Evolutionary conservation across 1,140 invertebrate genomes (phyloP).

Genomic region (Drosophila biarmipes): DNA sequence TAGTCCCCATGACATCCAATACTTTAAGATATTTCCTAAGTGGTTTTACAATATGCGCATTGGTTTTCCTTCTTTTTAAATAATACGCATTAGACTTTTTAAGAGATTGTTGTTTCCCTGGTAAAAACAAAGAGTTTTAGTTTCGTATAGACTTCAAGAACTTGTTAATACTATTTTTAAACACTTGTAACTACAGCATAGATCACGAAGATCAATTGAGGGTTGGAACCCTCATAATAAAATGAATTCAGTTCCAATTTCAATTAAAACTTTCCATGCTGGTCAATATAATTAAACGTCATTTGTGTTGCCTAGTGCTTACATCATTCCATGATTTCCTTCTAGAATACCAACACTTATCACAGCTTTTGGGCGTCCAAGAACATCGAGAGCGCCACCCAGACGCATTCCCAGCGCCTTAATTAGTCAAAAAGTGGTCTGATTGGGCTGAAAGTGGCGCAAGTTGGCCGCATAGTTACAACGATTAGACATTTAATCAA

Average conservation of each 20-base stretch:
- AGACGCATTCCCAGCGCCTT: conserved; percentile 7
- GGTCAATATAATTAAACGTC: conserved; percentile 12
- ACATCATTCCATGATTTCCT: not conserved
- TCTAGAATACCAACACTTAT: not conserved
- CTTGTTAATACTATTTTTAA: not conserved
- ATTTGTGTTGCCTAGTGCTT: not conserved
- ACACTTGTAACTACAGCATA: conserved; percentile 3
- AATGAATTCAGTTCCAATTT: conserved; percentile 13
- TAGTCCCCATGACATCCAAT: too few species aligned
- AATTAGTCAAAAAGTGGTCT: conserved; percentile 11
- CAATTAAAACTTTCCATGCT: conserved; percentile 12
- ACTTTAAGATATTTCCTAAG: too few species aligned
- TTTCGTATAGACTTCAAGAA: not conserved
- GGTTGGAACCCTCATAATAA: conserved; percentile 16
- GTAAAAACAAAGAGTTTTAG: too few species aligned
- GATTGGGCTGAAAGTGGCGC: conserved; percentile 13
- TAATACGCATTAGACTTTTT: too few species aligned
- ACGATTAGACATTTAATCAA: conserved; percentile 48
- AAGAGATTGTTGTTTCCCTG: too few species aligned
- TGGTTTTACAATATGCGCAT: too few species aligned
- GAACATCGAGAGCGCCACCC: not conserved
- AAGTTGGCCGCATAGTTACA: conserved; percentile 33
- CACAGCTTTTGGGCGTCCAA: not conserved
- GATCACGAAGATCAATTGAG: conserved; percentile 14
- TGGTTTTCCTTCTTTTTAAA: too few species aligned